Evolutionary conservation across 2,888 invertebrate species (phyloP).

Genomic region (Griposia aprilina): DNA sequence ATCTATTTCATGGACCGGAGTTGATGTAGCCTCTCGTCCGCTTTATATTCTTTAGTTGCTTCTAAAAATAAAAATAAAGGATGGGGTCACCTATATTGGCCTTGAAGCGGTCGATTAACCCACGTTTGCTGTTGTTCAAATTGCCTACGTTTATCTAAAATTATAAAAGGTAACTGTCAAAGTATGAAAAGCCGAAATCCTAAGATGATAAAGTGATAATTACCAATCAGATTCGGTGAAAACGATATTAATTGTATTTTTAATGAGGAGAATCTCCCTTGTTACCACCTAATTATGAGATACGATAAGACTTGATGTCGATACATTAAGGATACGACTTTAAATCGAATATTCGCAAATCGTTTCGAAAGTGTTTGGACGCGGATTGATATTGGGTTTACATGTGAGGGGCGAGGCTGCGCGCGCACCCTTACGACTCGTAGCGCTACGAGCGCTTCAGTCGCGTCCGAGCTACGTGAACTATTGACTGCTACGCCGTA

Average conservation of each 20-base stretch:
- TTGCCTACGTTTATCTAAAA: background rate
- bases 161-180: background rate
- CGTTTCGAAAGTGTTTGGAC: slow-evolving; percentile 81
- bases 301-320: slow-evolving; percentile 34
- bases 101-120: slow-evolving; percentile 1
- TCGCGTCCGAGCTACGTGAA: slow-evolving; percentile 84
- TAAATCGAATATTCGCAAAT: slow-evolving; percentile 80
- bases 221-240: slow-evolving; percentile 10
- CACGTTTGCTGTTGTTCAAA: slow-evolving; percentile 14
- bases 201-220: background rate
- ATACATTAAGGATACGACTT: slow-evolving; percentile 64
- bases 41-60: slow-evolving; percentile 26
- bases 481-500: slow-evolving; percentile 86
- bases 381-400: slow-evolving; percentile 88
- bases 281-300: slow-evolving; percentile 34
- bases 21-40: slow-evolving; percentile 20
- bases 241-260: slow-evolving; percentile 24
- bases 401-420: slow-evolving; percentile 88
- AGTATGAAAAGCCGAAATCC: background rate
- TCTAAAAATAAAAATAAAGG: slow-evolving; percentile 16
- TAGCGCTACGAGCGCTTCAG: slow-evolving; percentile 85
- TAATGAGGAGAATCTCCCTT: background rate
- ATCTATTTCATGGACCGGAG: slow-evolving; percentile 35
- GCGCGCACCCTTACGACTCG: slow-evolving; percentile 84
- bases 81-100: slow-evolving; percentile 19